These are phyloP conservation scores for Clarias fuscus DNA, from an alignment of 2,797 vertebrate species.

Conservation along the genomic window DNA sequence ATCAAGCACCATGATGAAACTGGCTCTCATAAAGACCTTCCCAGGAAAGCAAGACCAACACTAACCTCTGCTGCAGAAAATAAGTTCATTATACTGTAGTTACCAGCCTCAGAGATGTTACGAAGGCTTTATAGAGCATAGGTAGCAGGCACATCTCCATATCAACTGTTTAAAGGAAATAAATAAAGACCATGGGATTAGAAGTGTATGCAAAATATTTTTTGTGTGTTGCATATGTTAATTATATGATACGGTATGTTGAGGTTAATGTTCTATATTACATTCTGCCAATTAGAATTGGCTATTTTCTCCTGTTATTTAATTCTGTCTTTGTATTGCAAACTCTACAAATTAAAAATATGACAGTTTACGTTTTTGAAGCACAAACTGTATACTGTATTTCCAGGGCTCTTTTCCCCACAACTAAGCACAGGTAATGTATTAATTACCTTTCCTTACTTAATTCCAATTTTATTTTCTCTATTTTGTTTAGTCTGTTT, in stretches of 20 bases:
- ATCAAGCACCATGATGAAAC: too few relatives aligned
- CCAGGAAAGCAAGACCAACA: too few relatives aligned
- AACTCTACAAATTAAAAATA: neutral
- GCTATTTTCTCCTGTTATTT: neutral
- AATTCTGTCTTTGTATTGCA: neutral
- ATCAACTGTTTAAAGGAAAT: neutral
- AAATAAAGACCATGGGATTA: neutral
- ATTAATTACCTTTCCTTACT: neutral
- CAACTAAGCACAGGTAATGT: neutral
- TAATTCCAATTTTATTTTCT: neutral
- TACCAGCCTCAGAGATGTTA: too few relatives aligned
- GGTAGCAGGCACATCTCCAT: too few relatives aligned
- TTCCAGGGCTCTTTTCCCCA: neutral
- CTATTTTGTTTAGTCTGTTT: neutral
- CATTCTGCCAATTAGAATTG: neutral
- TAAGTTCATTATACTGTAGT: too few relatives aligned
- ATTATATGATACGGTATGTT: neutral
- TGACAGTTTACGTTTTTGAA: neutral
- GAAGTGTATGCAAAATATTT: neutral
- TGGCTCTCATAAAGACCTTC: too few relatives aligned
- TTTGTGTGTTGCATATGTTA: neutral
- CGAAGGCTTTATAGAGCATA: too few relatives aligned
- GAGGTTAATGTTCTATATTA: neutral
- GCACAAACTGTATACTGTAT: neutral
- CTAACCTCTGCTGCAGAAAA: too few relatives aligned